A percentile compares a stretch with the other conserved stretches of the same genome.
phyloP scores from a whole-genome alignment of 2,113 vertebrate genomes.

The Dolichallabes microphthalmus region DNA sequence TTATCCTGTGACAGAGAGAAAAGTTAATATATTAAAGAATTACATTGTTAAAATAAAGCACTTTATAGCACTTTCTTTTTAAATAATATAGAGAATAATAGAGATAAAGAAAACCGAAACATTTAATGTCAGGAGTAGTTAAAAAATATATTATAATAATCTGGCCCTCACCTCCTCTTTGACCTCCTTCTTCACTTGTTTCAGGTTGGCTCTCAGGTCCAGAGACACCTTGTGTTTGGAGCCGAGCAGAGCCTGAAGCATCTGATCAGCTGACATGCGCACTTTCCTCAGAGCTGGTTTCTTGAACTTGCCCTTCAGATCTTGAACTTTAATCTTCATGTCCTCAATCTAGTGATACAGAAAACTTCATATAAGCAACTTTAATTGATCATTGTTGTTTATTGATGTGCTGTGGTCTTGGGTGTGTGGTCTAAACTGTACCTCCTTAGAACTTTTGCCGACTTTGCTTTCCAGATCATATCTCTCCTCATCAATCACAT shows the following conservation, averaged over 20 bases:
- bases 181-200: slow-evolving; percentile 96
- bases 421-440: slow-evolving; percentile 52
- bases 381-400: neutral
- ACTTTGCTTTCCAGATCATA: slow-evolving; percentile 88
- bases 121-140: neutral
- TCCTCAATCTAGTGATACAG: slow-evolving; percentile 81
- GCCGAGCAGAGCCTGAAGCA: slow-evolving; percentile 92
- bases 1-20: slow-evolving; percentile 71
- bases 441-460: slow-evolving; percentile 86
- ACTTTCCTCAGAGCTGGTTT: slow-evolving; percentile 85
- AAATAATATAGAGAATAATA: neutral
- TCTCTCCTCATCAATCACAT: slow-evolving; percentile 87
- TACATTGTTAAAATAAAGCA: neutral
- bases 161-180: slow-evolving; percentile 84
- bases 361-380: neutral
- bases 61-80: neutral
- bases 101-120: neutral
- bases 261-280: slow-evolving; percentile 93
- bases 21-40: neutral
- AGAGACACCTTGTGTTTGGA: slow-evolving; percentile 97
- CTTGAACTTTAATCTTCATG: slow-evolving; percentile 91
- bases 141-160: neutral
- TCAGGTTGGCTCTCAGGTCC: slow-evolving; percentile 94
- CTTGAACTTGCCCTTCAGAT: slow-evolving; percentile 96
- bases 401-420: neutral